Conservation (phyloP, 2,113 vertebrate species). For the Pavo muticus region DNA sequence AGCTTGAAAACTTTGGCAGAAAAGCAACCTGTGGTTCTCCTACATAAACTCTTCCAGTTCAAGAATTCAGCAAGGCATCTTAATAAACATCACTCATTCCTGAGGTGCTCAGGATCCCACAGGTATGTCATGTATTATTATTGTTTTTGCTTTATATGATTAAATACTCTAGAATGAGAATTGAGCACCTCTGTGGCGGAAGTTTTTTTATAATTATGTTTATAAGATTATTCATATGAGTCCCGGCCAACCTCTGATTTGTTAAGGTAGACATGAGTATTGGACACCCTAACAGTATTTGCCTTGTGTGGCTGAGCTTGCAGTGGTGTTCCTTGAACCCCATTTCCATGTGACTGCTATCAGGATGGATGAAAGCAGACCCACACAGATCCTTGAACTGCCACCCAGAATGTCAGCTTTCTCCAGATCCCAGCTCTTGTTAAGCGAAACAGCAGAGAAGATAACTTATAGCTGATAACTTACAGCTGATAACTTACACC, state of each 20-base stretch:
- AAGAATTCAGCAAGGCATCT: background rate
- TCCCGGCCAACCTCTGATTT: background rate
- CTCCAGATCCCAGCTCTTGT: background rate
- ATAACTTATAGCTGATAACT: background rate
- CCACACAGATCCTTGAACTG: background rate
- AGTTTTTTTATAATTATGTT: background rate
- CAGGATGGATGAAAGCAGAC: background rate
- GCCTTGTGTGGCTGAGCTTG: background rate
- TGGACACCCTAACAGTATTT: background rate
- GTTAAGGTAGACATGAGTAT: background rate
- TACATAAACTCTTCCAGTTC: background rate
- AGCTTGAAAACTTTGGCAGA: conserved; percentile 25
- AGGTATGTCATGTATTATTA: conserved; percentile 7
- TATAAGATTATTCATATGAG: background rate
- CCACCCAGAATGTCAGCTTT: background rate
- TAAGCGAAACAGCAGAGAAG: conserved; percentile 7
- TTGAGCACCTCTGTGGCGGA: background rate
- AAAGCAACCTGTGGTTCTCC: background rate
- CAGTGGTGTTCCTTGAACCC: background rate
- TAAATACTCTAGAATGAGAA: background rate
- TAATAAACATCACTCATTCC: background rate
- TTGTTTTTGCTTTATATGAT: background rate
- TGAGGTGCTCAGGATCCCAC: conserved; percentile 15
- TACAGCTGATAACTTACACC: background rate
- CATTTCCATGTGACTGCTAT: background rate